Percentiles rank a stretch among this genome's conserved stretches.
Conservation (phyloP, 2,888 invertebrate species). For the Lochmaea capreae region DNA sequence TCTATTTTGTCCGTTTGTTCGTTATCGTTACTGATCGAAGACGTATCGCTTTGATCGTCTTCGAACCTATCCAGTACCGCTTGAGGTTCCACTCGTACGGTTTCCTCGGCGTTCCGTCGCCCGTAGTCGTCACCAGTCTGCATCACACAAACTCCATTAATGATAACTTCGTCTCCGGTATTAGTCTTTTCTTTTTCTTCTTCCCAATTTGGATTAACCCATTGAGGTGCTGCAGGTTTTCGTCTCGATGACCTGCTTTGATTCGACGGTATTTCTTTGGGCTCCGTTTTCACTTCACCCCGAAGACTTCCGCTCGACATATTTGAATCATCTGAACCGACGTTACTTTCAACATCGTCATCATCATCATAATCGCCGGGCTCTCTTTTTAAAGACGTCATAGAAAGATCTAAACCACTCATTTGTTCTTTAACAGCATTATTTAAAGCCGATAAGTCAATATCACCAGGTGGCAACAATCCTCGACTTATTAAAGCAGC, state of each 20-base stretch:
- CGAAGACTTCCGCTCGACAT: slow-evolving; percentile 66
- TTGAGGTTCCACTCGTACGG: slow-evolving; percentile 81
- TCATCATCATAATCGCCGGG: slow-evolving; percentile 85
- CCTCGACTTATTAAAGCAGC: slow-evolving; percentile 82
- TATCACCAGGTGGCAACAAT: slow-evolving; percentile 71
- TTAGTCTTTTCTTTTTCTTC: slow-evolving; percentile 72
- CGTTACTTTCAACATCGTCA: slow-evolving; percentile 81
- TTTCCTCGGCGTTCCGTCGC: slow-evolving; percentile 72
- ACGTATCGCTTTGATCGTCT: slow-evolving; percentile 68
- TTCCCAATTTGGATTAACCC: slow-evolving; percentile 96
- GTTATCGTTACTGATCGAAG: slow-evolving; percentile 61
- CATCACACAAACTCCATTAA: slow-evolving; percentile 95
- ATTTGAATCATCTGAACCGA: slow-evolving; percentile 77
- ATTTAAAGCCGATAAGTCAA: slow-evolving; percentile 67
- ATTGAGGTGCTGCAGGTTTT: slow-evolving; percentile 96
- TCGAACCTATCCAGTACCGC: slow-evolving; percentile 75
- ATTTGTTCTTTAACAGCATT: slow-evolving; percentile 78
- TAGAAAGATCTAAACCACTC: slow-evolving; percentile 88
- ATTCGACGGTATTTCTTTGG: slow-evolving; percentile 64
- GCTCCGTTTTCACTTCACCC: slow-evolving; percentile 72
- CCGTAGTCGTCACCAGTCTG: slow-evolving; percentile 83
- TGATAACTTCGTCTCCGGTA: slow-evolving; percentile 84
- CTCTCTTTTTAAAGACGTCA: slow-evolving; percentile 83
- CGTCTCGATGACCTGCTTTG: slow-evolving; percentile 75
- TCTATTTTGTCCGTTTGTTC: slow-evolving; percentile 47